Base-by-base conservation (phyloP, 2,888 invertebrate species). In the Chrysolina oricalcia region DNA sequence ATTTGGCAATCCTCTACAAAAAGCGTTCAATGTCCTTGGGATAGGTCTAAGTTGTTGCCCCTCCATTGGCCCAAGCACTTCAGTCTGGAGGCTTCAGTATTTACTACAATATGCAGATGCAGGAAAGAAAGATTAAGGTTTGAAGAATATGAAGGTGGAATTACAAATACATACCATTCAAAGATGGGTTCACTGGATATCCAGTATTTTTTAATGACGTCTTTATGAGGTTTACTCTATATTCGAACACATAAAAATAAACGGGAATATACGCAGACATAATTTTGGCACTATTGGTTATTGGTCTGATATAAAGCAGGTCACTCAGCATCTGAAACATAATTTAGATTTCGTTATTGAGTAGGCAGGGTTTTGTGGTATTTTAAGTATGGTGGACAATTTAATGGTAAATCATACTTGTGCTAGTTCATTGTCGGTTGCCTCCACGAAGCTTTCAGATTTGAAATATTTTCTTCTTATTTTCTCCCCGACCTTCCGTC, bases 401-500 rank as follows among this genome's bases (percentile, higher is more conserved):
- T 3, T 35, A 35, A 35, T 8, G 4, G 35, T 35, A 35, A 35
- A 35, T 35, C 59, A 8, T n/a, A 75, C 75, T 21, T 50, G 63
- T 9, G 56, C 17, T 17, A 73, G 2, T 69, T 76, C 73, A 8
- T 59, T 53, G 46, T 21, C 19, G 15, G 70, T 50, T 0, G 17
- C 21, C 21, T 43, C 23, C 0, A 48, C 10, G n/a, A 73, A 13
- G 10, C 70, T 67, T n/a, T 73, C 63, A 1, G 56, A 53, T 53
- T 40, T 43, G 10, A 69, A 48, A 68, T 76, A 76, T 10, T 68
- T 63, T 1, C 65, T 63, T 56, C 23, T 66, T 11, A 76, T 68
- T 68, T 53, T 35, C 23, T 40, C 13, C 13, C 71, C 76, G 46
- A 71, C 35, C 19, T 17, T 13, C 13, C 68, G 53, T 56, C 46